phyloP scores from a whole-genome alignment of 92 coral and sea anemone genomes.

The Parazoanthus atlanticus region DNA sequence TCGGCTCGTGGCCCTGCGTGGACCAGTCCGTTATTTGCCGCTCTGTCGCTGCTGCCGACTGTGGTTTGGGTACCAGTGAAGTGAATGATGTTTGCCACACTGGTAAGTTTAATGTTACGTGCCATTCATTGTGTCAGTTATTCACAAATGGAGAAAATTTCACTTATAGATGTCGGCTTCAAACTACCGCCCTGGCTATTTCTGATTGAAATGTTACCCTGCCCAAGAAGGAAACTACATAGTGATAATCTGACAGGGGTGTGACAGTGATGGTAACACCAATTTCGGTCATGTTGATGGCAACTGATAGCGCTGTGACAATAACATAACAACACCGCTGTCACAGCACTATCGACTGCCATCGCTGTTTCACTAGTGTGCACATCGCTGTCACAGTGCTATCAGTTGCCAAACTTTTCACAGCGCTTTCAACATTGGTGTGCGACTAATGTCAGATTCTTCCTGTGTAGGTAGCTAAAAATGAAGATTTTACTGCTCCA shows the following conservation, averaged over 20 bases:
- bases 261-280: neutral
- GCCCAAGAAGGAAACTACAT: neutral
- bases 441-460: too few relatives aligned
- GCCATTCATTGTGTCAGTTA: neutral
- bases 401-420: neutral
- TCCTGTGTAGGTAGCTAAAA: too few relatives aligned
- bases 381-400: neutral
- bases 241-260: neutral
- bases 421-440: neutral
- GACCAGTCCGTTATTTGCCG: conserved; percentile 50
- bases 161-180: too few relatives aligned
- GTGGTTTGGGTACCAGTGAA: conserved; percentile 41
- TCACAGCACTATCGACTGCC: neutral
- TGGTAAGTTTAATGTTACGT: neutral
- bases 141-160: neutral
- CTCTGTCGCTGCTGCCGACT: conserved; percentile 34
- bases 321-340: too few relatives aligned
- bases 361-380: neutral
- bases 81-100: conserved; percentile 10
- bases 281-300: neutral
- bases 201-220: neutral
- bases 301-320: too few relatives aligned
- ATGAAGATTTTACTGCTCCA: too few relatives aligned
- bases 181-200: too few relatives aligned
- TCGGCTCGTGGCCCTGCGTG: conserved; percentile 72